Percentiles rank a stretch among this genome's conserved stretches.
phyloP scores from a whole-genome alignment of 2,113 vertebrate species.

The Riparia riparia region DNA sequence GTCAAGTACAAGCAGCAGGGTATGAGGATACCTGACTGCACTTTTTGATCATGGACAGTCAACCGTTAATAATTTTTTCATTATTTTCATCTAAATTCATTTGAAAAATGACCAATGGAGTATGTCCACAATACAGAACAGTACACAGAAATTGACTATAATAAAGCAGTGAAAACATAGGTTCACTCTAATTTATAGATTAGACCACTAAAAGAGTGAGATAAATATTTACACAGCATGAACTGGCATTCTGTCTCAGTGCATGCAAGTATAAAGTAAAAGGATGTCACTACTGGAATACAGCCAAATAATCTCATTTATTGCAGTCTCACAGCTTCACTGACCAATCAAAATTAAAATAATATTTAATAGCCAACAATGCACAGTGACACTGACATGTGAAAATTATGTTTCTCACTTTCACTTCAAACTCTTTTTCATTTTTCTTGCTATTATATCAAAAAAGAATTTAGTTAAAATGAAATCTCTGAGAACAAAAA shows the following conservation, averaged over 20 bases:
- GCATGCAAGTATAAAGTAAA: background rate
- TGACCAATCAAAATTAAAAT: background rate
- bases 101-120: background rate
- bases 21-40: background rate
- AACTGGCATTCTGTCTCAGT: background rate
- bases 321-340: background rate
- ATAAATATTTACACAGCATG: slow-evolving; percentile 1
- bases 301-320: background rate
- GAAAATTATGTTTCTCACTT: background rate
- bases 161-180: background rate
- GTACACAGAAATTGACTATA: background rate
- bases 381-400: background rate
- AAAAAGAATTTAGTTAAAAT: background rate
- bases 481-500: background rate
- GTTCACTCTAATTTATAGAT: background rate
- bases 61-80: background rate
- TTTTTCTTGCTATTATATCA: background rate
- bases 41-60: background rate
- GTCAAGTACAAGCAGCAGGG: background rate
- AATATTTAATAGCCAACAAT: background rate
- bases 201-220: background rate
- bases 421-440: background rate
- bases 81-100: background rate
- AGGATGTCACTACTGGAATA: background rate
- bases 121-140: background rate